Conservation (phyloP, 2,888 invertebrate genomes). For the Xylota segnis region DNA sequence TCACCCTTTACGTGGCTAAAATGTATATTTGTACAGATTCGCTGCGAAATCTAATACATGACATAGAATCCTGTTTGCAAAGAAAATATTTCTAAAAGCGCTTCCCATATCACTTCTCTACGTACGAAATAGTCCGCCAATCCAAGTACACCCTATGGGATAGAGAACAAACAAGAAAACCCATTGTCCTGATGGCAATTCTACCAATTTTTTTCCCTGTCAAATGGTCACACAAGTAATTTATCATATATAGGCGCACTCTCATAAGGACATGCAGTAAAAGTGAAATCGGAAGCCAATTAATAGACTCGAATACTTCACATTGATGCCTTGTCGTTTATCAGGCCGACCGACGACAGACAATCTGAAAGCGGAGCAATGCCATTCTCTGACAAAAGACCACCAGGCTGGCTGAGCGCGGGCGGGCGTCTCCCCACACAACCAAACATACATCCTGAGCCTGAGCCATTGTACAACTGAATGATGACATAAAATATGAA, state of each 20-base stretch:
- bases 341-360: constrained; percentile 50
- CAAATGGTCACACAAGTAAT: constrained; percentile 42
- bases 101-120: no score
- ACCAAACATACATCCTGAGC: constrained; percentile 9
- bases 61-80: no score
- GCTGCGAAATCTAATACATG: no score
- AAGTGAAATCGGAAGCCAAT: constrained; percentile 75
- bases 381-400: constrained; percentile 34
- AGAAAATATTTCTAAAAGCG: no score
- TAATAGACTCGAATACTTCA: constrained; percentile 69
- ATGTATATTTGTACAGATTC: no score
- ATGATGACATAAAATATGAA: constrained; percentile 72
- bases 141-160: neutral
- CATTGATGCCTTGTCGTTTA: constrained; percentile 65
- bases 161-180: neutral
- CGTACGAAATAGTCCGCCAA: no score
- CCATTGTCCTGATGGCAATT: constrained; percentile 23
- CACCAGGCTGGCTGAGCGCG: no score
- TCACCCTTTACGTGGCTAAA: no score
- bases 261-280: constrained; percentile 47
- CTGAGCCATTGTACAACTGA: constrained; percentile 49
- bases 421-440: constrained; percentile 5
- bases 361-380: constrained; percentile 18
- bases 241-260: constrained; percentile 19
- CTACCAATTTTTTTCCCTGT: constrained; percentile 30